These are phyloP conservation scores for Eilema sororculum DNA, from an alignment of 2,888 invertebrate genomes.

Conservation along the genomic window DNA sequence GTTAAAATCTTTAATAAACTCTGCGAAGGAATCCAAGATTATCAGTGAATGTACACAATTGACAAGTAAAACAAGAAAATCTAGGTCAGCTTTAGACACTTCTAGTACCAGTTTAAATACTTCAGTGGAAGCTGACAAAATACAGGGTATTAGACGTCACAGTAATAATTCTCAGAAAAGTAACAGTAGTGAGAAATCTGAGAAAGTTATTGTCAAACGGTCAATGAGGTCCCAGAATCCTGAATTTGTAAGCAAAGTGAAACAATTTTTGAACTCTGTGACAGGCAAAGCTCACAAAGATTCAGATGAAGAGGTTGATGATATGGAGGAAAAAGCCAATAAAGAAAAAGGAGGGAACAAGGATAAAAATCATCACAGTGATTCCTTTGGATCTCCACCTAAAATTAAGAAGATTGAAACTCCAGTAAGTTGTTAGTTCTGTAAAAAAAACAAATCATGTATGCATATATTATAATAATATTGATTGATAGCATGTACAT, in stretches of 20 bases:
- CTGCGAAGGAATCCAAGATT: constrained; percentile 90
- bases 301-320: constrained; percentile 68
- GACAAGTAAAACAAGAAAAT: constrained; percentile 82
- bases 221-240: constrained; percentile 89
- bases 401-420: constrained; percentile 58
- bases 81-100: constrained; percentile 78
- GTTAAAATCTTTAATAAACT: constrained; percentile 88
- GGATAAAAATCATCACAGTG: constrained; percentile 50
- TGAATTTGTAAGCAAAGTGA: constrained; percentile 88
- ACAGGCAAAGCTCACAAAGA: constrained; percentile 71
- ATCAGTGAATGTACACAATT: constrained; percentile 87
- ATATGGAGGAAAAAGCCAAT: constrained; percentile 51
- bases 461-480: too few species aligned
- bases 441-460: not conserved
- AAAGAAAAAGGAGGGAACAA: constrained; percentile 51
- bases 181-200: constrained; percentile 75
- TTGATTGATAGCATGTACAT: too few species aligned
- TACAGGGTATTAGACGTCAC: constrained; percentile 64
- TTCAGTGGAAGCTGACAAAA: constrained; percentile 71
- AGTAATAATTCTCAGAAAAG: constrained; percentile 75
- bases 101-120: constrained; percentile 77
- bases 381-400: constrained; percentile 46
- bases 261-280: constrained; percentile 87
- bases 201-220: constrained; percentile 69
- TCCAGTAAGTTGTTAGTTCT: constrained; percentile 43